Conservation (phyloP, 2,888 invertebrate species). For the Idaea aversata region DNA sequence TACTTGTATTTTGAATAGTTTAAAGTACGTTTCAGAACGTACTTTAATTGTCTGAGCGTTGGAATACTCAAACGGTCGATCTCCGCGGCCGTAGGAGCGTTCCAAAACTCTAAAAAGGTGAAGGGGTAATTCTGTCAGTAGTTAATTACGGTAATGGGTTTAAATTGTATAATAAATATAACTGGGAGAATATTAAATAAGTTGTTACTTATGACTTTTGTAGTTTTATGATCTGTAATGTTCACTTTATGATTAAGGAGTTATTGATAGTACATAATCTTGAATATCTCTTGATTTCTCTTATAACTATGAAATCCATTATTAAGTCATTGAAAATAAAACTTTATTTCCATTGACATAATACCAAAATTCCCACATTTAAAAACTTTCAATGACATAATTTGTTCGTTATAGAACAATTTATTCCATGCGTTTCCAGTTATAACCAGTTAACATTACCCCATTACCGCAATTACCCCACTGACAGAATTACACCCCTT, state of each 20-base stretch:
- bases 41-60: slow-evolving; percentile 44
- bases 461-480: slow-evolving; percentile 43
- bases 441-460: slow-evolving; percentile 1
- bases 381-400: too few relatives aligned
- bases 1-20: slow-evolving; percentile 64
- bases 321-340: too few relatives aligned
- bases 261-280: too few relatives aligned
- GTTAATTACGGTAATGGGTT: neutral
- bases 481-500: neutral
- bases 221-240: too few relatives aligned
- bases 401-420: too few relatives aligned
- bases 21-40: slow-evolving; percentile 28
- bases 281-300: too few relatives aligned
- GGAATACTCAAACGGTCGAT: slow-evolving; percentile 67
- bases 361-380: too few relatives aligned
- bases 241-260: too few relatives aligned
- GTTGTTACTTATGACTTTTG: too few relatives aligned
- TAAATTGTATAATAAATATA: neutral
- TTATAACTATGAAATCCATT: too few relatives aligned
- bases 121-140: neutral
- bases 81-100: slow-evolving; percentile 59
- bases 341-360: too few relatives aligned
- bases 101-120: slow-evolving; percentile 48
- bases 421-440: too few relatives aligned
- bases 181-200: neutral